Evolutionary conservation across 2,888 invertebrate genomes (phyloP).

Genomic region (Chouioia cunea): DNA sequence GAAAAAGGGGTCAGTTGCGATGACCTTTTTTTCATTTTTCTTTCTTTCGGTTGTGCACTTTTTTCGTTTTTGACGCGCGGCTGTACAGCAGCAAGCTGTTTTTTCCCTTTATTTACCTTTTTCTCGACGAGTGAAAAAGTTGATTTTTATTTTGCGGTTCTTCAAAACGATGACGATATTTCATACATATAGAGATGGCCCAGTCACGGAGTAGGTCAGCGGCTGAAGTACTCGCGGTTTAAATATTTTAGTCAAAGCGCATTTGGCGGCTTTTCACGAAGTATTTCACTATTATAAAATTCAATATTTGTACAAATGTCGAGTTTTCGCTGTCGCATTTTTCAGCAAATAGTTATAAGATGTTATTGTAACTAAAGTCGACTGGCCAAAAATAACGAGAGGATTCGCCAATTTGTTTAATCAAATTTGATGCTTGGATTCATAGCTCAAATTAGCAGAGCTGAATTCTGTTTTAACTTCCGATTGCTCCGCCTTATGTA

Average conservation of each 20-base stretch:
- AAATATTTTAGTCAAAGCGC: no score
- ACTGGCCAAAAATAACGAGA: not conserved
- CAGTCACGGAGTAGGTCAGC: constrained; percentile 26
- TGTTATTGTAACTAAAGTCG: no score
- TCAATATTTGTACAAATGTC: no score
- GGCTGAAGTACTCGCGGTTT: no score
- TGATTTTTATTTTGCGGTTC: constrained; percentile 35
- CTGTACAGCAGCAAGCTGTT: no score
- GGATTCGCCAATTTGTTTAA: constrained; percentile 13
- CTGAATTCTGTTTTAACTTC: constrained; percentile 27
- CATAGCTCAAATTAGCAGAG: constrained; percentile 14
- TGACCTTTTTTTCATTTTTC: not conserved
- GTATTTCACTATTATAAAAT: no score
- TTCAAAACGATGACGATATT: not conserved
- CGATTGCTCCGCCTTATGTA: not conserved
- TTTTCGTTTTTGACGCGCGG: no score
- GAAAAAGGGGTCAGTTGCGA: constrained; percentile 24
- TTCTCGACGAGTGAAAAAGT: constrained; percentile 21
- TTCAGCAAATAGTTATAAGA: no score
- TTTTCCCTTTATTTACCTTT: not conserved
- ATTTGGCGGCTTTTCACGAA: no score
- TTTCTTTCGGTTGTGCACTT: not conserved
- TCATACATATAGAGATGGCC: not conserved
- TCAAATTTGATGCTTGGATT: constrained; percentile 30
- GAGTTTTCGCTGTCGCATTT: no score